Conservation (phyloP, 2,113 vertebrate species). For the Cinclus mexicanus region DNA sequence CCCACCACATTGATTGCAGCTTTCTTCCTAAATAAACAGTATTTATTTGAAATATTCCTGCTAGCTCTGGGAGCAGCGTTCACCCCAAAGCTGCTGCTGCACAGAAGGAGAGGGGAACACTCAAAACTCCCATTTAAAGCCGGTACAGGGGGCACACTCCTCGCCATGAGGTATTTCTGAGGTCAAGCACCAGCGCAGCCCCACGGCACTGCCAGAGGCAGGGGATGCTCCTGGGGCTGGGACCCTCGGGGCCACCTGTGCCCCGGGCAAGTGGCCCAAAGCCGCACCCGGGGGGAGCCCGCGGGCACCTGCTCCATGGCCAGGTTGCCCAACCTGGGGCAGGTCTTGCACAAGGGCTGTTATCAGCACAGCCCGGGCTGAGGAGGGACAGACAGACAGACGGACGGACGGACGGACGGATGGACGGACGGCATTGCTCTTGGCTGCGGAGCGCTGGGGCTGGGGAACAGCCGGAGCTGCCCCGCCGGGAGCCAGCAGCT, state of each 20-base stretch:
- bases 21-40: not conserved
- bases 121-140: not conserved
- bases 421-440: not conserved
- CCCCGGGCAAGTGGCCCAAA: not conserved
- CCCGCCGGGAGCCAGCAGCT: not conserved
- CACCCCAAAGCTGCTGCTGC: not conserved
- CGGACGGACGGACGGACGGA: not conserved
- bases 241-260: not conserved
- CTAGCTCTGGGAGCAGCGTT: fast-evolving
- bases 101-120: not conserved
- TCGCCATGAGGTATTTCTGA: fast-evolving
- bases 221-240: fast-evolving
- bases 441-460: not conserved
- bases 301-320: constrained; percentile 25
- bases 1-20: not conserved
- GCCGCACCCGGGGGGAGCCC: not conserved
- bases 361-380: not conserved
- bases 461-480: not conserved
- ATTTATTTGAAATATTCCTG: not conserved
- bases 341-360: constrained; percentile 8
- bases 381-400: not conserved
- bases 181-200: not conserved
- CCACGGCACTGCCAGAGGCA: fast-evolving
- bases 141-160: fast-evolving
- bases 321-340: not conserved